These are phyloP conservation scores for Opisthograptis luteolata DNA, from an alignment of 2,888 invertebrate species.

Conservation along the genomic window DNA sequence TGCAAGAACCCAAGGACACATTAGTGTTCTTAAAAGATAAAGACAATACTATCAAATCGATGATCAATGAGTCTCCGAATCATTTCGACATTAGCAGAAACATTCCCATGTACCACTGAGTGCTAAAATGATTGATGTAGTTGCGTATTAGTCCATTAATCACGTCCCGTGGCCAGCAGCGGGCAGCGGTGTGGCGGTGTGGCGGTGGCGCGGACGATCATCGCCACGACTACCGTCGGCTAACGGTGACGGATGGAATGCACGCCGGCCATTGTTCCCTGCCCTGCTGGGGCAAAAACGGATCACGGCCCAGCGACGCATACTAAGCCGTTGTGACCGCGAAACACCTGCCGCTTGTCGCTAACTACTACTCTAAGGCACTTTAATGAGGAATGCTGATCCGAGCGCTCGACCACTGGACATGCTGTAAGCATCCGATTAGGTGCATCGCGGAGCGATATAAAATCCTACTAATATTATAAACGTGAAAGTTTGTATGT, in stretches of 20 bases:
- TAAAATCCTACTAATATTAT: no score
- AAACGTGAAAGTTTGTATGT: no score
- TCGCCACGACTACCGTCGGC: constrained; percentile 64
- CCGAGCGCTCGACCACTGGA: constrained; percentile 11
- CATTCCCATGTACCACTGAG: constrained; percentile 2
- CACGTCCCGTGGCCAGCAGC: constrained; percentile 14
- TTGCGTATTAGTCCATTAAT: constrained; percentile 10
- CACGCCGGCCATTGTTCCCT: constrained; percentile 73
- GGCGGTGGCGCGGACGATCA: constrained; percentile 58
- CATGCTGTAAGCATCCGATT: constrained; percentile 4
- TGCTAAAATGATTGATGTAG: constrained; percentile 24
- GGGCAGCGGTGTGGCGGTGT: constrained; percentile 31
- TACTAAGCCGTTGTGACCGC: constrained; percentile 54
- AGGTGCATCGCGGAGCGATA: constrained; percentile 4
- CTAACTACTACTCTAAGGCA: constrained; percentile 21
- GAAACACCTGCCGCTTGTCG: constrained; percentile 55
- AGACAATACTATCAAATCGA: no score
- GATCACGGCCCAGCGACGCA: constrained; percentile 61
- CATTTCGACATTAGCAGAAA: background rate
- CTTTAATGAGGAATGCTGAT: constrained; percentile 36
- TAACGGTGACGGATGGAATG: constrained; percentile 79
- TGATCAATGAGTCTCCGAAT: background rate
- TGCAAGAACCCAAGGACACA: background rate
- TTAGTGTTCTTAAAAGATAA: no score
- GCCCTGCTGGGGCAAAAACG: constrained; percentile 63